A percentile compares a stretch with the other conserved stretches of the same genome.
Evolutionary conservation across 2,888 invertebrate genomes (phyloP).

Genomic region (Agelastica alni): DNA sequence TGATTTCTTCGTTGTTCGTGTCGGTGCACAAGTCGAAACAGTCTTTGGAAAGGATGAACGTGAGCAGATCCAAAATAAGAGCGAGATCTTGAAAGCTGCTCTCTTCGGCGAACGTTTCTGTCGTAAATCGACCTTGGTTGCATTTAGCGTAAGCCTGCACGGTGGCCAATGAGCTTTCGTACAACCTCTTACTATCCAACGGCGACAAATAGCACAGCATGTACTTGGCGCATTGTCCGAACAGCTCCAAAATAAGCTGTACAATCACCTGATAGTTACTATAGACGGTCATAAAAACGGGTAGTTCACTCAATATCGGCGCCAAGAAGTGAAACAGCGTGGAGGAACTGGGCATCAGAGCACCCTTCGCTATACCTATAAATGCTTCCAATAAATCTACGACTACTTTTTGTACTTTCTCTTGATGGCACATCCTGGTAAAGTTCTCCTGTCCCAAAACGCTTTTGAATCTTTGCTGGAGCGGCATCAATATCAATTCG

Average conservation of each 20-base stretch:
- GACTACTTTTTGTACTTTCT: constrained; percentile 68
- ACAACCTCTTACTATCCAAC: constrained; percentile 65
- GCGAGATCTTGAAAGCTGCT: constrained; percentile 76
- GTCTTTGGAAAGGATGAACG: constrained; percentile 54
- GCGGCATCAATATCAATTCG: constrained; percentile 56
- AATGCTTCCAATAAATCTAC: constrained; percentile 77
- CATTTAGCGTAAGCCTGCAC: constrained; percentile 72
- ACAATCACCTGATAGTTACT: constrained; percentile 77
- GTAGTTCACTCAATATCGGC: constrained; percentile 69
- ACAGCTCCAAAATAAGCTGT: constrained; percentile 72
- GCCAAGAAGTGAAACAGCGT: constrained; percentile 64
- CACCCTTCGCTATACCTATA: constrained; percentile 71
- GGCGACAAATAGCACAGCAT: constrained; percentile 69
- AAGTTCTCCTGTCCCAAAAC: constrained; percentile 62
- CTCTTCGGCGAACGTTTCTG: constrained; percentile 71
- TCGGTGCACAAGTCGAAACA: constrained; percentile 52
- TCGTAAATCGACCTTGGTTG: constrained; percentile 66
- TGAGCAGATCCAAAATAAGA: constrained; percentile 76
- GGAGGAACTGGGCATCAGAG: constrained; percentile 50
- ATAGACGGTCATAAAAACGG: constrained; percentile 72
- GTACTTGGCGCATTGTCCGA: constrained; percentile 72
- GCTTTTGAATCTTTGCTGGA: constrained; percentile 61
- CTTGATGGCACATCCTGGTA: constrained; percentile 62
- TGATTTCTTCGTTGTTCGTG: constrained; percentile 45
- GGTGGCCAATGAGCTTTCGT: constrained; percentile 69